These are phyloP conservation scores for Piprites chloris DNA, from an alignment of 2,113 vertebrate genomes.

Conservation along the genomic window DNA sequence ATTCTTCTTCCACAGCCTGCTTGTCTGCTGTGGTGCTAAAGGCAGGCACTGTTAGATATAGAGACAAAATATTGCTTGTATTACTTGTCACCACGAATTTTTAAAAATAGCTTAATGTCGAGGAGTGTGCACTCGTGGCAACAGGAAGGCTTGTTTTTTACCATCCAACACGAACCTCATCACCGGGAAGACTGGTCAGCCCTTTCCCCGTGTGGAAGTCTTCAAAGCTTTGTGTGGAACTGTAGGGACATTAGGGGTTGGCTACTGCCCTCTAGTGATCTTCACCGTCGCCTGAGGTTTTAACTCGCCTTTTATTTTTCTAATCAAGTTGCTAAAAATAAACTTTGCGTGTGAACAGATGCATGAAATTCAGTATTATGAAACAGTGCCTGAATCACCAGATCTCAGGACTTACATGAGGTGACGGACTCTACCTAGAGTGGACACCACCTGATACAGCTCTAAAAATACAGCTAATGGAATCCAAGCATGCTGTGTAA, in stretches of 20 bases:
- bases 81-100: neutral
- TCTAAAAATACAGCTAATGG: neutral
- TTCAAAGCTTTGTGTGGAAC: neutral
- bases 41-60: neutral
- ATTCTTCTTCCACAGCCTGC: neutral
- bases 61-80: neutral
- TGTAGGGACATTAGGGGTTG: conserved; percentile 18
- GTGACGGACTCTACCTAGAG: neutral
- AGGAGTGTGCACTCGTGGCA: neutral
- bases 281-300: neutral
- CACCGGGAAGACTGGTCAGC: rapidly evolving
- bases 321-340: neutral
- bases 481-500: neutral
- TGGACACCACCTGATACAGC: neutral
- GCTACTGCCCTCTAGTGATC: conserved; percentile 63
- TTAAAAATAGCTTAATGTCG: neutral
- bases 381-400: neutral
- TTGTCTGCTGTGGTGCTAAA: neutral
- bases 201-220: rapidly evolving
- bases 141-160: neutral
- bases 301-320: neutral
- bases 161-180: rapidly evolving
- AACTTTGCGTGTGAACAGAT: neutral
- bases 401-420: neutral
- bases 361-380: neutral